Percentiles rank a stretch among this genome's conserved stretches.
phyloP scores from a whole-genome alignment of 2,797 vertebrate species.

The Psittacula echo region DNA sequence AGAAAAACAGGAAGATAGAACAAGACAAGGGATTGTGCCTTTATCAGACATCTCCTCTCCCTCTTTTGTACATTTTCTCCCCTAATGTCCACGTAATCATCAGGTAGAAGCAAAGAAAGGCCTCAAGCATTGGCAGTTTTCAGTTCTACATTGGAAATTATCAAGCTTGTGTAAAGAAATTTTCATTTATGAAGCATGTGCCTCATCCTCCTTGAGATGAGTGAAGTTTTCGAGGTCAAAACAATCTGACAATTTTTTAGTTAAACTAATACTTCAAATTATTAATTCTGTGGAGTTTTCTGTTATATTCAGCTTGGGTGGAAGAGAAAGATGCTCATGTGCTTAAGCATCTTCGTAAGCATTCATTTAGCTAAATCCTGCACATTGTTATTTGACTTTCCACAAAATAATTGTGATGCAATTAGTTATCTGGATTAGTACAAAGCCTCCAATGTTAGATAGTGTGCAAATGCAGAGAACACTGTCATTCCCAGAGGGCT shows the following conservation, averaged over 20 bases:
- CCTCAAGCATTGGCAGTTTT: accelerated
- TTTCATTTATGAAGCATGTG: accelerated
- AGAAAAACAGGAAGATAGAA: accelerated
- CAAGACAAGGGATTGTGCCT: neutral
- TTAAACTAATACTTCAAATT: neutral
- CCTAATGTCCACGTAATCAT: accelerated
- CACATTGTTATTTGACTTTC: neutral
- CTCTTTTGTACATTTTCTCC: neutral
- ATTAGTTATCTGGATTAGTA: slow-evolving; percentile 15
- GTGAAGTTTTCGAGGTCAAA: accelerated
- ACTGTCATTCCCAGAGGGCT: neutral
- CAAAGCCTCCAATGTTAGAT: neutral
- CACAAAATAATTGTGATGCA: neutral
- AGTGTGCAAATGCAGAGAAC: neutral
- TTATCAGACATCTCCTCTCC: neutral
- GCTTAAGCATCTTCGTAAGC: neutral
- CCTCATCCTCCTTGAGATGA: neutral
- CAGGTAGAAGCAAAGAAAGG: neutral
- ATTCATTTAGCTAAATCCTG: neutral
- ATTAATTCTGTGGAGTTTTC: neutral
- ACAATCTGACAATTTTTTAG: neutral
- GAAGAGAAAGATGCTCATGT: neutral
- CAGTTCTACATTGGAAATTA: neutral
- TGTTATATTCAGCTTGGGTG: neutral
- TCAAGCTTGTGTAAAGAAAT: accelerated